phyloP scores from a whole-genome alignment of 2,797 vertebrate species.

The Arrhamphus sclerolepis region DNA sequence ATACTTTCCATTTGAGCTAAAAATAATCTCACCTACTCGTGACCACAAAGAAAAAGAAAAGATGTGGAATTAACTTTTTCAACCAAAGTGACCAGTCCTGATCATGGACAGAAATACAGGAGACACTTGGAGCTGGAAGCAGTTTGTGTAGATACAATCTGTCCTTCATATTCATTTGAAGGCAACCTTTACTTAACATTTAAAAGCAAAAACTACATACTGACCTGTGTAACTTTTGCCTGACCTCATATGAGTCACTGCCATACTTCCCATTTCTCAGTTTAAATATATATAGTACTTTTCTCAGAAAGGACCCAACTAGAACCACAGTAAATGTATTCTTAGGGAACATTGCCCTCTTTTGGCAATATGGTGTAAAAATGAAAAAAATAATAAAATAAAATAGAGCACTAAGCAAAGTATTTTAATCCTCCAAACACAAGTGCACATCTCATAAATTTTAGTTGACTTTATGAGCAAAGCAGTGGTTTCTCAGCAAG shows the following conservation, averaged over 20 bases:
- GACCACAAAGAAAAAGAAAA: conserved; percentile 10
- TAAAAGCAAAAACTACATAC: neutral
- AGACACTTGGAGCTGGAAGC: no score
- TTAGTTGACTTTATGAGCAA: neutral
- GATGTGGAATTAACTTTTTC: neutral
- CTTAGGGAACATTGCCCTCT: conserved; percentile 61
- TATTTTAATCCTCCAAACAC: neutral
- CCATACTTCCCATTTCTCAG: neutral
- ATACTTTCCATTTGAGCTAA: no score
- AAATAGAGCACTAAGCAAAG: neutral
- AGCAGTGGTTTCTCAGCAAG: neutral
- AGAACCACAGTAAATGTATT: neutral
- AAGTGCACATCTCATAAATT: neutral
- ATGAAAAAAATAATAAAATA: no score
- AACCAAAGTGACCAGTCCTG: no score
- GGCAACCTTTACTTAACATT: neutral
- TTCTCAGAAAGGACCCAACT: no score
- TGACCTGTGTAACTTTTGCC: neutral
- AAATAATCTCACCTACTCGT: no score
- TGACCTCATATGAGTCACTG: neutral
- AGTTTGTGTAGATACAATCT: no score
- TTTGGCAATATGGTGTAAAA: conserved; percentile 20
- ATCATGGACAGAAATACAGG: no score
- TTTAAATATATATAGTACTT: no score
- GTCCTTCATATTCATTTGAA: conserved; percentile 8